Conservation (phyloP, 2,888 invertebrate genomes). For the Tupiocoris notatus region DNA sequence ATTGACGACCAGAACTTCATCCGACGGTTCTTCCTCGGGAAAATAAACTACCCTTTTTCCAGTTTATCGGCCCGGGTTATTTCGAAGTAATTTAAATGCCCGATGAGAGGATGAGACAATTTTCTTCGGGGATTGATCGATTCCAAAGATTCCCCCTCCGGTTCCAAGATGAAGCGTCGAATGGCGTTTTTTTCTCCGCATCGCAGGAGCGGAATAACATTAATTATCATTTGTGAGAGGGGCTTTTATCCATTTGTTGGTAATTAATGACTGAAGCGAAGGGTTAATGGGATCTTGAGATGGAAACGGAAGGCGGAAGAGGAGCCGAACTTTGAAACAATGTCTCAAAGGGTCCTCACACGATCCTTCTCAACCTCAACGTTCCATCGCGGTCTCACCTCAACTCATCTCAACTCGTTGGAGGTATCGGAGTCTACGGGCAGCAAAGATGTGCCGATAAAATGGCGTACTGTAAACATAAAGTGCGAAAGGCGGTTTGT, state of each 20-base stretch:
- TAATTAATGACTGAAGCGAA: slow-evolving; percentile 43
- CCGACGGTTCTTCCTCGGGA: too few relatives aligned
- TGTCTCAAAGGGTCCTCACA: slow-evolving; percentile 35
- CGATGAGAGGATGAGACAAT: slow-evolving; percentile 13
- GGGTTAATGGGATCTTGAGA: slow-evolving; percentile 41
- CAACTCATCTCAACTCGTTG: not conserved
- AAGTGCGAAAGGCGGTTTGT: too few relatives aligned
- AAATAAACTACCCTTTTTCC: too few relatives aligned
- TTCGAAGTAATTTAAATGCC: slow-evolving; percentile 39
- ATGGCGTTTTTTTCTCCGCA: slow-evolving; percentile 24
- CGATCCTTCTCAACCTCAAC: slow-evolving; percentile 7
- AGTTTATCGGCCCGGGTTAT: slow-evolving; percentile 38
- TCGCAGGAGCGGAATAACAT: slow-evolving; percentile 36
- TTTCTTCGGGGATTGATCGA: slow-evolving; percentile 22
- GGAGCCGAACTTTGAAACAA: slow-evolving; percentile 34
- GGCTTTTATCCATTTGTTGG: slow-evolving; percentile 42
- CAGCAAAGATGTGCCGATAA: not conserved
- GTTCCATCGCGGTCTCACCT: not conserved
- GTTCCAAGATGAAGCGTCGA: slow-evolving; percentile 33
- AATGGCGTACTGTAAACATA: too few relatives aligned
- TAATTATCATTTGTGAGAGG: slow-evolving; percentile 42
- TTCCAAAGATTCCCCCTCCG: slow-evolving; percentile 37
- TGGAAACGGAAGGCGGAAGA: slow-evolving; percentile 9
- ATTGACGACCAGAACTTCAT: too few relatives aligned
- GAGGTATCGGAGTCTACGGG: not conserved